Evolutionary conservation across 2,797 vertebrate genomes (phyloP).

Genomic region (Aulostomus chinensis): DNA sequence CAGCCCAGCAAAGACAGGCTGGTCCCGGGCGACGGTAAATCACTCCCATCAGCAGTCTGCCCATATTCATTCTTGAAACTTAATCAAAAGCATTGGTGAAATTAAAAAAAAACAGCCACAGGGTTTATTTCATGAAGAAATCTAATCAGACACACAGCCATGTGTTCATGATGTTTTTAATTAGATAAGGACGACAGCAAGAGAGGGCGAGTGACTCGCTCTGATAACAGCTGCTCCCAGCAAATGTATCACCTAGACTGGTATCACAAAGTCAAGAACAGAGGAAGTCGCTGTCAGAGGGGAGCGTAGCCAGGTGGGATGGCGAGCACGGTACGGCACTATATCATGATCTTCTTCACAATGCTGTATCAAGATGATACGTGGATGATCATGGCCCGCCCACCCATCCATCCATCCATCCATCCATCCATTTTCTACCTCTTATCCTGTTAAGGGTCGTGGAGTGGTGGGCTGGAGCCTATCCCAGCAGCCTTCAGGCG

Average conservation of each 20-base stretch:
- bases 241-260: constrained; percentile 37
- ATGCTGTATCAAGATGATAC: no score
- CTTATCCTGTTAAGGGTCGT: no score
- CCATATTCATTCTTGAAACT: background rate
- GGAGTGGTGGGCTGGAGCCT: no score
- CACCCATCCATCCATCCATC: no score
- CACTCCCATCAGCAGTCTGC: background rate
- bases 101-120: constrained; percentile 11
- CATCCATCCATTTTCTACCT: no score
- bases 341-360: no score
- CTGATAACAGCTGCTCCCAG: constrained; percentile 52
- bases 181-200: constrained; percentile 44
- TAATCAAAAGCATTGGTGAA: constrained; percentile 10
- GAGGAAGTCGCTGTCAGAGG: constrained; percentile 24
- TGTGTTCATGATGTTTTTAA: constrained; percentile 40
- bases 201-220: constrained; percentile 11
- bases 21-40: no score
- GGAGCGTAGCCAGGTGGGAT: constrained; percentile 24
- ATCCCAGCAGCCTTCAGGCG: no score
- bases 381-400: no score
- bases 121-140: constrained; percentile 29
- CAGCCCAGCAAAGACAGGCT: no score
- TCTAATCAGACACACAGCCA: constrained; percentile 46
- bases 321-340: no score
- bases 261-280: constrained; percentile 34